A percentile compares a stretch with the other conserved stretches of the same genome.
Conservation (phyloP, 2,888 invertebrate genomes). For the Chrysotoxum bicinctum region DNA sequence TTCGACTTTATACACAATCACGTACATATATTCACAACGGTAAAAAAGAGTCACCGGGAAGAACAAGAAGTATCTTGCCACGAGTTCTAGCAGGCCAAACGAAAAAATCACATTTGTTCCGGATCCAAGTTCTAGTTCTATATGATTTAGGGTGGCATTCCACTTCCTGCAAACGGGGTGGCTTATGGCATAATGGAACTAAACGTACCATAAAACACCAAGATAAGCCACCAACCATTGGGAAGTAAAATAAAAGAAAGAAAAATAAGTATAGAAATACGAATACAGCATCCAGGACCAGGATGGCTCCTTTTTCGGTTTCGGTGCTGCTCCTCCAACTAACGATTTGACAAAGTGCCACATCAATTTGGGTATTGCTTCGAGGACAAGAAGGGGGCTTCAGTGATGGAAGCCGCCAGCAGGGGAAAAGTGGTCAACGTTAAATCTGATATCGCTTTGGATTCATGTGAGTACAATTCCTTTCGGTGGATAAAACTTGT, state of each 20-base stretch:
- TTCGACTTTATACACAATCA: conserved; percentile 48
- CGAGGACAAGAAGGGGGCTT: conserved; percentile 27
- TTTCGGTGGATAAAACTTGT: conserved; percentile 68
- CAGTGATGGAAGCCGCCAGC: conserved; percentile 43
- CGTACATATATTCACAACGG: conserved; percentile 32
- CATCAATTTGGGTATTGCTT: conserved; percentile 69
- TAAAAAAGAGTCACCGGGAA: conserved; percentile 6
- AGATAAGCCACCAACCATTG: conserved; percentile 69
- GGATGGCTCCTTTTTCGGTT: conserved; percentile 56
- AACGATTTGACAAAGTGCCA: conserved; percentile 72
- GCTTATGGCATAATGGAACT: conserved; percentile 70
- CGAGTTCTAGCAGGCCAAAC: not conserved
- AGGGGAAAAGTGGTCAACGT: conserved; percentile 67
- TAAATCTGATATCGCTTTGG: conserved; percentile 68
- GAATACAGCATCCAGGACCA: conserved; percentile 33
- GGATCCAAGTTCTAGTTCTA: conserved; percentile 60
- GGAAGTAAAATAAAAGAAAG: conserved; percentile 34
- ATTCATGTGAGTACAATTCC: conserved; percentile 72
- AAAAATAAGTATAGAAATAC: conserved; percentile 31
- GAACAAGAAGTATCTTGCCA: conserved; percentile 31
- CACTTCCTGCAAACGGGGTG: conserved; percentile 45
- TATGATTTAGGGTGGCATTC: conserved; percentile 45
- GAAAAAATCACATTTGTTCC: conserved; percentile 54
- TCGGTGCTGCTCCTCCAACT: conserved; percentile 53
- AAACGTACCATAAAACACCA: conserved; percentile 72